Evolutionary conservation across 2,888 invertebrate species (phyloP).

Genomic region (Ectemnius lituratus): DNA sequence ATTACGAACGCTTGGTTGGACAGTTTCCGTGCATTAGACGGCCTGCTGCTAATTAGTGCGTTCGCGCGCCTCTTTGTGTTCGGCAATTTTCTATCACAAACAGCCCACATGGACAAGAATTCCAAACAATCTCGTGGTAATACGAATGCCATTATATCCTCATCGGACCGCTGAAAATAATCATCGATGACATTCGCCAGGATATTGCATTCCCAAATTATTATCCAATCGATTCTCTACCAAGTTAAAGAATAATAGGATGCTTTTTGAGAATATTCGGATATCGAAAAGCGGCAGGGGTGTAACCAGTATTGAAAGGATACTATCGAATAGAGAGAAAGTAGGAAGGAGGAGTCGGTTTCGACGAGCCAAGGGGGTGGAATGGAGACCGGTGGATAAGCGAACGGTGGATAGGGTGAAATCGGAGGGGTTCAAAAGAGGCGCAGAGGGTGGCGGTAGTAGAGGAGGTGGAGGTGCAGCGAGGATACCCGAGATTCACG

Average conservation of each 20-base stretch:
- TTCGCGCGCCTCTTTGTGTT: no score
- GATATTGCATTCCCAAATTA: slow-evolving; percentile 31
- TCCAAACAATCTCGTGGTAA: no score
- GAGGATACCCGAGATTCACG: slow-evolving; percentile 62
- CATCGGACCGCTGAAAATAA: neutral
- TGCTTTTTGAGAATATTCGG: slow-evolving; percentile 27
- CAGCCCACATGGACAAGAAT: neutral
- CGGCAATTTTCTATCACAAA: neutral
- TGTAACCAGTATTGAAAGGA: slow-evolving; percentile 18
- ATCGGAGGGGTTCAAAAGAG: slow-evolving; percentile 8
- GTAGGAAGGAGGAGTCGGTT: slow-evolving; percentile 26
- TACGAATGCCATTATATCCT: no score
- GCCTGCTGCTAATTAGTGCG: slow-evolving; percentile 40
- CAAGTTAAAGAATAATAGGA: slow-evolving; percentile 32
- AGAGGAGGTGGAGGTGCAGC: slow-evolving; percentile 28
- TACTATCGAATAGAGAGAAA: slow-evolving; percentile 26
- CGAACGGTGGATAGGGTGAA: neutral
- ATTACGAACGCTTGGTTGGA: slow-evolving; percentile 38
- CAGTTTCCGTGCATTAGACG: slow-evolving; percentile 35
- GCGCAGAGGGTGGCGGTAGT: neutral
- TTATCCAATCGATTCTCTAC: neutral
- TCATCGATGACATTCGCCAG: slow-evolving; percentile 22
- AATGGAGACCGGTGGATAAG: slow-evolving; percentile 23
- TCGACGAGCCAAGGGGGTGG: slow-evolving; percentile 51
- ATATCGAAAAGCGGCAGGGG: slow-evolving; percentile 38